Percentiles rank a stretch among this genome's conserved stretches.
These are phyloP conservation scores for Uloborus plumipes DNA, from an alignment of 2,888 invertebrate genomes.

Conservation along the genomic window DNA sequence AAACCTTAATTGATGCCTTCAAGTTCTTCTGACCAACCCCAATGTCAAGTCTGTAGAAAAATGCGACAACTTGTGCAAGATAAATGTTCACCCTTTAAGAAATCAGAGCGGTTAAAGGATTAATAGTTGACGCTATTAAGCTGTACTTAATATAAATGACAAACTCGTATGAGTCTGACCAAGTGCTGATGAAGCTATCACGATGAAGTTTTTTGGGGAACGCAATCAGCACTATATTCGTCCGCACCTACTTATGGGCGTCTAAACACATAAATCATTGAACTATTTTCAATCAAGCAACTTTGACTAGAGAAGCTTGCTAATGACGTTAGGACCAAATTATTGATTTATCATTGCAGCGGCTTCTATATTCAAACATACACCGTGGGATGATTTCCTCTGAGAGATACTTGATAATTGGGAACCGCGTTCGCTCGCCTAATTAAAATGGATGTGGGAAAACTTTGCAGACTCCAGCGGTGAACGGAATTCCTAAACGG, in stretches of 20 bases:
- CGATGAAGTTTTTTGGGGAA: conserved; percentile 30
- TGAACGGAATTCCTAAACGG: conserved; percentile 28
- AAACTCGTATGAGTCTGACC: conserved; percentile 37
- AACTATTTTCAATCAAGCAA: conserved; percentile 59
- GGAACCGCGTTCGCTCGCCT: conserved; percentile 26
- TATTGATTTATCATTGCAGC: conserved; percentile 60
- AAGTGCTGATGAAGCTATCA: conserved; percentile 56
- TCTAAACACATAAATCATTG: conserved; percentile 45
- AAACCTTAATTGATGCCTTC: conserved; percentile 38
- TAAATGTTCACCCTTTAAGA: conserved; percentile 17
- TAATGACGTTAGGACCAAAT: conserved; percentile 58
- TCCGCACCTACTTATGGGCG: conserved; percentile 55
- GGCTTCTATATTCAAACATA: conserved; percentile 40
- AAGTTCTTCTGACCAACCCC: conserved; percentile 20
- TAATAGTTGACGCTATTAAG: conserved; percentile 51
- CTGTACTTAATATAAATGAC: conserved; percentile 56
- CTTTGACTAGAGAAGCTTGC: conserved; percentile 49
- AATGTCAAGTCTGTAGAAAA: conserved; percentile 44
- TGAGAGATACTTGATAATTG: conserved; percentile 56
- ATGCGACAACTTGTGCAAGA: conserved; percentile 31
- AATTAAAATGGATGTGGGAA: conserved; percentile 55
- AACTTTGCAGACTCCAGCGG: conserved; percentile 23
- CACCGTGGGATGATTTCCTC: conserved; percentile 55
- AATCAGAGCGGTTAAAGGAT: conserved; percentile 41
- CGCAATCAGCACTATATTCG: conserved; percentile 49